Evolutionary conservation across 2,888 invertebrate genomes (phyloP).

Genomic region (Elegia similella): DNA sequence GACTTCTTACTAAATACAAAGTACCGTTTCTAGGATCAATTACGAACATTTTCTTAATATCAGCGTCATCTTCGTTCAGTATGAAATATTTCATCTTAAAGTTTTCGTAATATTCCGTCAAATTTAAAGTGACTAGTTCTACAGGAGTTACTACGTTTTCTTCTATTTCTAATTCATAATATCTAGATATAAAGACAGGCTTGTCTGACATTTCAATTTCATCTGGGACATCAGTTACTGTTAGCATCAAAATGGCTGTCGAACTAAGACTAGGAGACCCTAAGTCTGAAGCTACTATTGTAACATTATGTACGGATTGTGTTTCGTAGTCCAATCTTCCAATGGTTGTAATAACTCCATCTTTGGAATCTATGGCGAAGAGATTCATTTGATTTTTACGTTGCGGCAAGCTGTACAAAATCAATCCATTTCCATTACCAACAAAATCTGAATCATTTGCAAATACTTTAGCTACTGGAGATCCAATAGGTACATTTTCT

Average conservation of each 20-base stretch:
- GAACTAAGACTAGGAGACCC: conserved; percentile 92
- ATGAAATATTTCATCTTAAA: conserved; percentile 86
- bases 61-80: conserved; percentile 81
- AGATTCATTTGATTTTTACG: conserved; percentile 83
- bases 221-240: conserved; percentile 85
- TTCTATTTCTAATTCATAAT: conserved; percentile 91
- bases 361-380: conserved; percentile 92
- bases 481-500: conserved; percentile 89
- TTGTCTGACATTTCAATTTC: conserved; percentile 71
- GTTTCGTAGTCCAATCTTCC: conserved; percentile 87
- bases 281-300: conserved; percentile 91
- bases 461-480: conserved; percentile 86
- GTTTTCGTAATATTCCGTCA: conserved; percentile 84
- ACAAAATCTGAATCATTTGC: conserved; percentile 93
- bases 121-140: conserved; percentile 88
- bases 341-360: conserved; percentile 90
- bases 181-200: conserved; percentile 84
- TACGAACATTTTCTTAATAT: conserved; percentile 84
- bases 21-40: conserved; percentile 90
- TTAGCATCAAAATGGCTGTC: conserved; percentile 86
- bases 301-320: conserved; percentile 86
- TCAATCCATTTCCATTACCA: conserved; percentile 93
- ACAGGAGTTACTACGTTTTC: conserved; percentile 90
- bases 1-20: conserved; percentile 86
- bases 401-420: conserved; percentile 88